phyloP scores from a whole-genome alignment of 2,113 vertebrate genomes.

The Ceyx cyanopectus region DNA sequence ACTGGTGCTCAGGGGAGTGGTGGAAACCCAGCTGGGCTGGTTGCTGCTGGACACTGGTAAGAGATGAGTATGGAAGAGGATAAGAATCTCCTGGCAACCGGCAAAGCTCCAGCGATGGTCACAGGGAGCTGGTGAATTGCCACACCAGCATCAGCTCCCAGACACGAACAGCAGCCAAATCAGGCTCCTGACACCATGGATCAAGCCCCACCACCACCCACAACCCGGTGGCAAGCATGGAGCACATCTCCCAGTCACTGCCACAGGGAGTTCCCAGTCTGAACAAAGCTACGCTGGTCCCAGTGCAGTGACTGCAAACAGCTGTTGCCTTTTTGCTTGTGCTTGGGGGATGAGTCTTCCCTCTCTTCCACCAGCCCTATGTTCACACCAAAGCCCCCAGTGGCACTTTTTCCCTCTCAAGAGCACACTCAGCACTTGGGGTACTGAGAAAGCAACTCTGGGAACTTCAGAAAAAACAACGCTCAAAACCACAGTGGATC shows the following conservation, averaged over 20 bases:
- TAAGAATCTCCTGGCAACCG: rapidly evolving
- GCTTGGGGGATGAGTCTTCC: not conserved
- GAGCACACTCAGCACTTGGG: not conserved
- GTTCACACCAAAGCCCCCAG: not conserved
- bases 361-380: not conserved
- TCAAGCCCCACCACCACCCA: not conserved
- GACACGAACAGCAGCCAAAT: not conserved
- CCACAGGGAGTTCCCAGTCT: rapidly evolving
- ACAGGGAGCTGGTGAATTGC: too few species aligned
- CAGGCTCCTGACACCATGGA: rapidly evolving
- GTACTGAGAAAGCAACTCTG: not conserved
- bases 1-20: not conserved
- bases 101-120: not conserved
- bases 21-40: rapidly evolving
- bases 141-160: rapidly evolving
- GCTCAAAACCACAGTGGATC: not conserved
- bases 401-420: not conserved
- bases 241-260: rapidly evolving
- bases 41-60: not conserved
- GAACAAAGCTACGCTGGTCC: not conserved
- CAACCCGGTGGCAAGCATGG: rapidly evolving
- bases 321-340: rapidly evolving
- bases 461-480: not conserved
- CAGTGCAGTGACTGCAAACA: not conserved
- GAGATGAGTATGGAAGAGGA: not conserved